Evolutionary conservation across 2,113 vertebrate genomes (phyloP).

Genomic region (Pseudorasbora parva): DNA sequence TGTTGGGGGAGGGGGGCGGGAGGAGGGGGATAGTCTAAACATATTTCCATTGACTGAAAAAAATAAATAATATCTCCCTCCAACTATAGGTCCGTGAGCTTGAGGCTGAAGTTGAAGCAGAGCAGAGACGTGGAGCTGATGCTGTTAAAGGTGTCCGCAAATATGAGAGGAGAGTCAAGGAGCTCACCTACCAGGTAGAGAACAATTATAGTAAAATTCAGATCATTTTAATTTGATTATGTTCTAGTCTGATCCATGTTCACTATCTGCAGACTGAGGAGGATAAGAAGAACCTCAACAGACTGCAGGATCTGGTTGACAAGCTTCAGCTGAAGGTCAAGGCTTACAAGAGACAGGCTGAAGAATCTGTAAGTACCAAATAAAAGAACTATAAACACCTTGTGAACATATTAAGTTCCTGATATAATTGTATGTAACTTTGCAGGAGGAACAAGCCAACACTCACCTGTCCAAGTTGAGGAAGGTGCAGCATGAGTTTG

Average conservation of each 20-base stretch:
- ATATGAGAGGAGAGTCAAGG: constrained; percentile 46
- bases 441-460: constrained; percentile 73
- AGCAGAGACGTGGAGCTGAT: too few species aligned
- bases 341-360: constrained; percentile 84
- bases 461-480: constrained; percentile 74
- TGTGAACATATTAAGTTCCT: neutral
- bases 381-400: neutral
- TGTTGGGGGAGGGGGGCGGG: too few species aligned
- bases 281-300: constrained; percentile 55
- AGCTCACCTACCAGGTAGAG: constrained; percentile 57
- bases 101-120: too few species aligned
- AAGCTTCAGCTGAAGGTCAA: constrained; percentile 90
- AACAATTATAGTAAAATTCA: neutral
- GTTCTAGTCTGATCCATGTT: constrained; percentile 41
- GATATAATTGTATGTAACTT: too few species aligned
- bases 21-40: too few species aligned
- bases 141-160: too few species aligned
- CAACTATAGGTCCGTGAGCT: too few species aligned
- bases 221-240: neutral
- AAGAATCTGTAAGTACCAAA: constrained; percentile 75
- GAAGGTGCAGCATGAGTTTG: constrained; percentile 81
- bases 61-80: constrained; percentile 71
- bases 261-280: constrained; percentile 52
- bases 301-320: constrained; percentile 74
- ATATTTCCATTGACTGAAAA: constrained; percentile 53